Conservation (phyloP, 92 coral and sea anemone genomes). For the Palythoa grandis region DNA sequence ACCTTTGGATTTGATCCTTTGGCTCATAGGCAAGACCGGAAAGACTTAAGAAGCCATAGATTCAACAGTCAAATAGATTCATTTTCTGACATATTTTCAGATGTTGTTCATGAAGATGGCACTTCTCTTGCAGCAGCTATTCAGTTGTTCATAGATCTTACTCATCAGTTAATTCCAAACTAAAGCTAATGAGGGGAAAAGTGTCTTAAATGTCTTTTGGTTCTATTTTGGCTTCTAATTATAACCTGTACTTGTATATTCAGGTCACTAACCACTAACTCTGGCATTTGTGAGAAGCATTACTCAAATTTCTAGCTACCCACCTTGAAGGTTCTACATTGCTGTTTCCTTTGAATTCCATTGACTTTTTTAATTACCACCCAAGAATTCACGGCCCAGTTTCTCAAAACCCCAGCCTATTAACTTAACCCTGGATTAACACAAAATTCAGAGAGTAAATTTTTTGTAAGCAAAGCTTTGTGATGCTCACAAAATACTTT, state of each 20-base stretch:
- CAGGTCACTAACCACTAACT: no score
- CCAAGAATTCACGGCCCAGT: no score
- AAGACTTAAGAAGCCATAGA: constrained; percentile 27
- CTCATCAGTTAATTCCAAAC: not conserved
- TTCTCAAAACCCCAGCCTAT: no score
- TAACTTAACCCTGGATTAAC: no score
- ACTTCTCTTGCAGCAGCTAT: constrained; percentile 32
- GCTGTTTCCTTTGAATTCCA: no score
- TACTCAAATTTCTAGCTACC: no score
- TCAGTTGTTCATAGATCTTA: constrained; percentile 4
- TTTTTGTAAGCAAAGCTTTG: no score
- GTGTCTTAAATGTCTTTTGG: not conserved
- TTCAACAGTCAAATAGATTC: constrained; percentile 34
- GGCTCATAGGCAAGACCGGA: constrained; percentile 30
- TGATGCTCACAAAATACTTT: no score
- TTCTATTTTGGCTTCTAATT: not conserved
- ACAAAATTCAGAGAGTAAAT: no score
- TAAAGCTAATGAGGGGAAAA: not conserved
- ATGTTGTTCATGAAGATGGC: constrained; percentile 45
- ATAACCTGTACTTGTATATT: not conserved
- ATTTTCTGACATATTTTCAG: constrained; percentile 42
- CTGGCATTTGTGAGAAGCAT: no score
- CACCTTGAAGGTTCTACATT: no score
- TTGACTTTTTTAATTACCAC: no score
- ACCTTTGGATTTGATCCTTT: constrained; percentile 45